Conservation (phyloP, 1,140 invertebrate genomes). For the Platyscapa corneri region DNA sequence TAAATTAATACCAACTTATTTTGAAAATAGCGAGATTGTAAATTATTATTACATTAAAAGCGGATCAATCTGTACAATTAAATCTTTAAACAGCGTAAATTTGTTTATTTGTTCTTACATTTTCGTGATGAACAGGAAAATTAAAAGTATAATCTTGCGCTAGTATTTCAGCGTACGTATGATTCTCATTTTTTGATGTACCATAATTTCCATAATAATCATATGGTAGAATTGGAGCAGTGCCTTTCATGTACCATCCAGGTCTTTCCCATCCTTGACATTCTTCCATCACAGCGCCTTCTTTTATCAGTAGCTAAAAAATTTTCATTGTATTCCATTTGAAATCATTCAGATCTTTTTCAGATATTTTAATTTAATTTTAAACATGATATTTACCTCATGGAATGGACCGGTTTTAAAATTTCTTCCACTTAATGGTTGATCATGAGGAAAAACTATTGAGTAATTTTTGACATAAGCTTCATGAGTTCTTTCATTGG, state of each 20-base stretch:
- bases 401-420: conserved; percentile 82
- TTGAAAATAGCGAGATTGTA: too few relatives aligned
- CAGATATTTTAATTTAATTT: not conserved
- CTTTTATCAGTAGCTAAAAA: conserved; percentile 77
- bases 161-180: conserved; percentile 80
- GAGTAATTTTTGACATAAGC: conserved; percentile 91
- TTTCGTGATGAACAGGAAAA: conserved; percentile 85
- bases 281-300: conserved; percentile 89
- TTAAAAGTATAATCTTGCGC: conserved; percentile 86
- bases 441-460: conserved; percentile 89
- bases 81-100: too few relatives aligned
- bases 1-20: too few relatives aligned
- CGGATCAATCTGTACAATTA: too few relatives aligned
- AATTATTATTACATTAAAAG: too few relatives aligned
- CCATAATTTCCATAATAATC: conserved; percentile 91
- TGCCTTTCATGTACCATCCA: conserved; percentile 81
- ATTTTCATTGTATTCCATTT: not conserved
- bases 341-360: not conserved
- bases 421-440: conserved; percentile 87
- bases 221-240: conserved; percentile 78
- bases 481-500: conserved; percentile 87
- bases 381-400: conserved; percentile 69
- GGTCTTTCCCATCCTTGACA: conserved; percentile 91
- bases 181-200: conserved; percentile 77
- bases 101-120: conserved; percentile 77